Percentiles rank a stretch among this genome's conserved stretches.
These are phyloP conservation scores for Charanyca ferruginea DNA, from an alignment of 2,888 invertebrate genomes.

Conservation along the genomic window DNA sequence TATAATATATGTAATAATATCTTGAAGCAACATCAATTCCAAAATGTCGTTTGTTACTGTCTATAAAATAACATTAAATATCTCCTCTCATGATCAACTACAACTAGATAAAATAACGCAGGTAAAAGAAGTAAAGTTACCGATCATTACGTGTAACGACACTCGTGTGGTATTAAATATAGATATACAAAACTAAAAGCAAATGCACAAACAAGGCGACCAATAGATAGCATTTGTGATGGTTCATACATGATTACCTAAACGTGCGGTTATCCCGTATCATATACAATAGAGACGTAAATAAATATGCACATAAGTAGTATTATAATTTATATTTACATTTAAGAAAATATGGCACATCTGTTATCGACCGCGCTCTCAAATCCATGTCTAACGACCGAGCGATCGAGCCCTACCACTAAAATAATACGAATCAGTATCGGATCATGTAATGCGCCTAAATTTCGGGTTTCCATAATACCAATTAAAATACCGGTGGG, in stretches of 20 bases:
- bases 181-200: slow-evolving; percentile 84
- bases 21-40: slow-evolving; percentile 53
- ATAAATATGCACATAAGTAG: slow-evolving; percentile 89
- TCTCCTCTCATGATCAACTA: slow-evolving; percentile 64
- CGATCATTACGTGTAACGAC: slow-evolving; percentile 65
- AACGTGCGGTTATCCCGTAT: slow-evolving; percentile 73
- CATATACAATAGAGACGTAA: slow-evolving; percentile 82
- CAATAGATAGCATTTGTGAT: slow-evolving; percentile 84
- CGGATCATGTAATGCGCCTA: slow-evolving; percentile 81
- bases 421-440: slow-evolving; percentile 77
- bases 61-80: slow-evolving; percentile 66
- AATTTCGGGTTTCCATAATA: slow-evolving; percentile 86
- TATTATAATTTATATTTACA: slow-evolving; percentile 90
- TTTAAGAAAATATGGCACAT: slow-evolving; percentile 91
- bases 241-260: slow-evolving; percentile 78
- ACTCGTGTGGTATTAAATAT: slow-evolving; percentile 72
- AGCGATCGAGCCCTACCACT: slow-evolving; percentile 78
- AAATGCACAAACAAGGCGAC: slow-evolving; percentile 89
- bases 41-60: slow-evolving; percentile 42
- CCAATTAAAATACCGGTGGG: slow-evolving; percentile 91
- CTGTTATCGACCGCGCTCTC: slow-evolving; percentile 87
- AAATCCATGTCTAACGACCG: slow-evolving; percentile 67
- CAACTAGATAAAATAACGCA: slow-evolving; percentile 68
- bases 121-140: slow-evolving; percentile 67
- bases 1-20: slow-evolving; percentile 41